Evolutionary conservation across 2,113 vertebrate genomes (phyloP), one percentile per base, ranked within the genome.

Genomic region (Colius striatus): DNA sequence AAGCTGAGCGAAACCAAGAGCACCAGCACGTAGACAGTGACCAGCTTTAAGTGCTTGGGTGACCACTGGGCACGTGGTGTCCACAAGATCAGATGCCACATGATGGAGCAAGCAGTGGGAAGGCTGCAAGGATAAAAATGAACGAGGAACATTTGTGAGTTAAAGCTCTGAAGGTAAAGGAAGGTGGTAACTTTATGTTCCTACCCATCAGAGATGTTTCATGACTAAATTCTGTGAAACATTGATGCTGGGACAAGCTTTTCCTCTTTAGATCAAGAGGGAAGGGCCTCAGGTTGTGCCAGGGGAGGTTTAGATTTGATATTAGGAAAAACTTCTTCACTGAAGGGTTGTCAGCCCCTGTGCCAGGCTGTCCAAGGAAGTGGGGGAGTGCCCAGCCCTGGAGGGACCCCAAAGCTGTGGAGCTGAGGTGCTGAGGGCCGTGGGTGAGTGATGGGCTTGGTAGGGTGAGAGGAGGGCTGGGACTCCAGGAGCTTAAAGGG

Each of bases 1-100:
- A 98, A 84, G 93, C 95, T 97, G 90, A 95, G 93, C 1, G 97
- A 98, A 75, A 98, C 66, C 83, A 99, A 90, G 77, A 99, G 97
- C 81, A 98, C 90, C 58, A 98, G 89, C 29, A 97, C 38, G 23
- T 98, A 98, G 58, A 98, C 73, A 50, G 97, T 96, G 9, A 97
- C 95, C 92, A 98, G 94, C 96, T 95, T 97, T 11, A 89, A 66
- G 30, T 96, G 97, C 83, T 95, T 98, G 81, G 95, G 89, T 58
- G 94, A 95, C 87, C 94, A 94, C 55, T 81, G 94, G 67, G 87
- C 45, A 13, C 16, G 17, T 34, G 92, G 84, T 88, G 88, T 95
- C 85, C 87, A 91, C 5, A 45, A 78, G 26, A 71, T n/a, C 16
- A 41, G 70, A 84, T 92, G 87, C 93, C 96, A 92, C 98, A 98